These are phyloP conservation scores for Hydriomena furcata DNA, from an alignment of 2,888 invertebrate genomes.

Conservation along the genomic window DNA sequence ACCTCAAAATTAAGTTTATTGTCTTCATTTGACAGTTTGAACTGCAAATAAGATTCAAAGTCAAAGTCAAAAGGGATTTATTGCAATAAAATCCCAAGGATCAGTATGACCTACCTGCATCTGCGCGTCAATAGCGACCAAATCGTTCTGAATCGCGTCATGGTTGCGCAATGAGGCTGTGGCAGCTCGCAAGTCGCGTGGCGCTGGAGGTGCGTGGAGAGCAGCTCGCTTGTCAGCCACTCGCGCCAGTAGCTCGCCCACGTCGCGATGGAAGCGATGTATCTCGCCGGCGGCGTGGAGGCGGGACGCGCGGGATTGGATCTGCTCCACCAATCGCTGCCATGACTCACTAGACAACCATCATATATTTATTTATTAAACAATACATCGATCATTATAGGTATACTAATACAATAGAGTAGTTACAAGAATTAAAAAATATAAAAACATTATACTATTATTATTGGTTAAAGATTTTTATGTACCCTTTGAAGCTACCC, in stretches of 20 bases:
- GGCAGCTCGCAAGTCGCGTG: conserved; percentile 93
- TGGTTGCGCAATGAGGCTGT: conserved; percentile 92
- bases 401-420: too few species aligned
- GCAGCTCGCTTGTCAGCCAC: conserved; percentile 94
- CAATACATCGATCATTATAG: too few species aligned
- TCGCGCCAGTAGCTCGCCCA: conserved; percentile 93
- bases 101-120: conserved; percentile 53
- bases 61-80: too few species aligned
- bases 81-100: too few species aligned
- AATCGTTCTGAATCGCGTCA: conserved; percentile 96
- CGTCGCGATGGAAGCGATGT: conserved; percentile 98
- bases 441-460: too few species aligned
- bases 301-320: conserved; percentile 93
- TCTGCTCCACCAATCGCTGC: conserved; percentile 93
- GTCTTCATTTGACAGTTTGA: too few species aligned
- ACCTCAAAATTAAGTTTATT: too few species aligned
- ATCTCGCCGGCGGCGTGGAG: conserved; percentile 98
- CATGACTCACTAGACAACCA: conserved; percentile 86
- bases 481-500: too few species aligned
- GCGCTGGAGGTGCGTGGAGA: conserved; percentile 88
- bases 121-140: conserved; percentile 92
- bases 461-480: too few species aligned
- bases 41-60: too few species aligned
- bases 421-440: too few species aligned
- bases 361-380: too few species aligned